Conservation (phyloP, 1,140 invertebrate genomes). For the Lepidurus packardi region DNA sequence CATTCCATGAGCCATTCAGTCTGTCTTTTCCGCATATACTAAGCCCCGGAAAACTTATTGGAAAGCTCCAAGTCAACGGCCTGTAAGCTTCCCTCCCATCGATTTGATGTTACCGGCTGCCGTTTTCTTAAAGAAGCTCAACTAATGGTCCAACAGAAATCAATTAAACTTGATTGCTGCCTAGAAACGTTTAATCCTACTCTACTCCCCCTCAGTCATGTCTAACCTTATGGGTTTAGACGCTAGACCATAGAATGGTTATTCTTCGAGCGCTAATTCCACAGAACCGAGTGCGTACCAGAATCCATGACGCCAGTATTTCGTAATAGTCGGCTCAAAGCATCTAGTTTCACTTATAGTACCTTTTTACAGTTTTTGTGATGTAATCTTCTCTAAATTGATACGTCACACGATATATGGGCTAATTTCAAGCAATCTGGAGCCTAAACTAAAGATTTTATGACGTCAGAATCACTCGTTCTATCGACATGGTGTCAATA, state of each 20-base stretch:
- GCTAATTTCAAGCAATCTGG: too few species aligned
- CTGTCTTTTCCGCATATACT: background rate
- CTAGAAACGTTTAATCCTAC: background rate
- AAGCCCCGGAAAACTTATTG: slow-evolving; percentile 4
- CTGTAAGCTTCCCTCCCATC: background rate
- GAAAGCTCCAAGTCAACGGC: background rate
- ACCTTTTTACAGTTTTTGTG: too few species aligned
- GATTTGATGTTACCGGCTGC: slow-evolving; percentile 2
- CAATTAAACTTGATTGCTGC: background rate
- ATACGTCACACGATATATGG: too few species aligned
- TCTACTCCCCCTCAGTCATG: background rate
- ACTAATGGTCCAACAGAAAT: background rate
- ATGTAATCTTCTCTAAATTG: too few species aligned
- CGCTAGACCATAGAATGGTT: background rate
- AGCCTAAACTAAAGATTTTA: too few species aligned
- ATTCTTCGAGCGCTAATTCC: too few species aligned
- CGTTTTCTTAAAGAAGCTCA: background rate
- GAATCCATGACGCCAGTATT: too few species aligned
- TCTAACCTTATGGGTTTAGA: background rate
- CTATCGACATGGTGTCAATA: too few species aligned
- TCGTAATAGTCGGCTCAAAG: too few species aligned
- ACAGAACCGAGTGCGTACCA: too few species aligned
- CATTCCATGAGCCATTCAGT: background rate
- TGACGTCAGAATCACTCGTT: too few species aligned
- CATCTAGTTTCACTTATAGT: too few species aligned